Evolutionary conservation across 2,888 invertebrate genomes (phyloP), one percentile per base, ranked within the genome.

Genomic region (Nudaria mundana): DNA sequence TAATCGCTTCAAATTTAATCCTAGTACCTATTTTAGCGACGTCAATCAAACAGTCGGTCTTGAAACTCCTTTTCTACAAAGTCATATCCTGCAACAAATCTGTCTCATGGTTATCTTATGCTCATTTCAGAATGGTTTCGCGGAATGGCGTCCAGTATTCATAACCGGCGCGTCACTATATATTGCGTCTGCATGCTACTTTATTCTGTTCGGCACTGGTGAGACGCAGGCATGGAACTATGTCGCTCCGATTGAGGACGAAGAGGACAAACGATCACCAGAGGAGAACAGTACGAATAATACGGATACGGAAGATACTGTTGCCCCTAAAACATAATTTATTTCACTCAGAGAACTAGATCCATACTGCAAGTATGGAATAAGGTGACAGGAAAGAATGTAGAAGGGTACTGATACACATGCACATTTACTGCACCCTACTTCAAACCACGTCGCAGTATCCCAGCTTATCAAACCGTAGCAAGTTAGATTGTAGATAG

Each of bases 121-220:
- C 8, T 5, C 36, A 45, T 83, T 84, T n/a, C 70, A 95, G 94
- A 94, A 94, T 52, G 93, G 94, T n/a, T 89, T 95, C 37, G 85
- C 91, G 13, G 92, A 94, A 71, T 95, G 95, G 95, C 91, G 93
- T 33, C 89, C 91, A 16, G 91, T 94, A 34, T 95, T 95, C 66
- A 88, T 92, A 58, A 93, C 94, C 18, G 94, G 94, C 0, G 93
- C 94, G 0, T 85, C 88, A 0, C 89, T 93, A 0, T 95, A 95
- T 64, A 91, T 92, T 10, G 89, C 92, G 1, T 91, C 93, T 0
- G 94, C 94, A 0, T 31, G 93, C 2, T 79, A 94, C 41, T 95
- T 93, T 74, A 91, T 92, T 63, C 39, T 93, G 1, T 92, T 94
- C 47, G 95, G 95, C 4, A 92, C 93, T 0, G 93, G 91, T 0